Conservation (phyloP, 2,888 invertebrate genomes). For the Ophion costatus region DNA sequence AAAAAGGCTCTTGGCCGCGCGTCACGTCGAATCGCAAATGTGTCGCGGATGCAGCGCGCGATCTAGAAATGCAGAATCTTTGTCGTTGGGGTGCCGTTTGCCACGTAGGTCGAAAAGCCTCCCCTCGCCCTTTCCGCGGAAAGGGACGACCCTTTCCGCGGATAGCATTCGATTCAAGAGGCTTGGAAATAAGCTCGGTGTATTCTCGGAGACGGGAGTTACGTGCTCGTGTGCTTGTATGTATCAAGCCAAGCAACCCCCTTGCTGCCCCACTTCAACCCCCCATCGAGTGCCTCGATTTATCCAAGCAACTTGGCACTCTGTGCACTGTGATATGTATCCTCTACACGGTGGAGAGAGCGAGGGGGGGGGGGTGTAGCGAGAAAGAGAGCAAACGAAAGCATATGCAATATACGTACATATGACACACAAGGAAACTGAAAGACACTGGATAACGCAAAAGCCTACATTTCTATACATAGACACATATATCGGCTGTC, state of each 20-base stretch:
- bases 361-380: background rate
- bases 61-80: slow-evolving; percentile 63
- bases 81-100: slow-evolving; percentile 58
- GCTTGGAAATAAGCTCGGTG: slow-evolving; percentile 55
- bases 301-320: slow-evolving; percentile 57
- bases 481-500: background rate
- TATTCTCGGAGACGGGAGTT: slow-evolving; percentile 36
- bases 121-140: background rate
- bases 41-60: slow-evolving; percentile 35
- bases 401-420: slow-evolving; percentile 7
- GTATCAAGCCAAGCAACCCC: slow-evolving; percentile 36
- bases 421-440: slow-evolving; percentile 51
- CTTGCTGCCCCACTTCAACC: background rate
- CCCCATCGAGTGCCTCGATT: slow-evolving; percentile 52
- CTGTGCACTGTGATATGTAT: slow-evolving; percentile 17
- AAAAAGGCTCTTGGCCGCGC: background rate
- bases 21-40: background rate
- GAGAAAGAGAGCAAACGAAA: background rate
- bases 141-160: too few species aligned
- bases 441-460: slow-evolving; percentile 61
- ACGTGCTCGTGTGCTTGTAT: slow-evolving; percentile 64
- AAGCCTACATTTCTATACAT: slow-evolving; percentile 25
- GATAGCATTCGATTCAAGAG: slow-evolving; percentile 62
- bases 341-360: background rate
- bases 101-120: slow-evolving; percentile 46